A percentile compares a stretch with the other conserved stretches of the same genome.
Evolutionary conservation across 2,888 invertebrate genomes (phyloP).

Genomic region (Archaeoteleia sp.): DNA sequence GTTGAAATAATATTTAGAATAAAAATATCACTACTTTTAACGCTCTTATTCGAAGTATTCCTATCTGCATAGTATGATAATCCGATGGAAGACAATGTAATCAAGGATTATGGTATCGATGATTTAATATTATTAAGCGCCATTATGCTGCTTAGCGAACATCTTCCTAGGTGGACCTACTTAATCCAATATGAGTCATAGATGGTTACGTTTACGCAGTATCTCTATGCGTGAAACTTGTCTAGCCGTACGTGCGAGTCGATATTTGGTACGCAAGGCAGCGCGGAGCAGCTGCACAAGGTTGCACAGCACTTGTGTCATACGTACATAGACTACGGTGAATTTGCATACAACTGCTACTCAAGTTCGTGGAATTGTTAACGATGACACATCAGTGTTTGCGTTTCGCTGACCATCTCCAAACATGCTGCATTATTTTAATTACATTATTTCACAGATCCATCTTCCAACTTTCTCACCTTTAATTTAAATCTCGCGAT

Average conservation of each 20-base stretch:
- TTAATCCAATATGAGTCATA: constrained; percentile 3
- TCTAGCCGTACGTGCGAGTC: not conserved
- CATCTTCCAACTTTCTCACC: too few relatives aligned
- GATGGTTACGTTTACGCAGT: not conserved
- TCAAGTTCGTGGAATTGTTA: not conserved
- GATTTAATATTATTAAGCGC: constrained; percentile 3
- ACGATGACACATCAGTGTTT: too few relatives aligned
- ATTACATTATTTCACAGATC: too few relatives aligned
- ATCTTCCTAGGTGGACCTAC: constrained; percentile 8
- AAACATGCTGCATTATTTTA: too few relatives aligned
- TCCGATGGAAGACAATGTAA: too few relatives aligned
- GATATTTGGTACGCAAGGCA: constrained; percentile 4
- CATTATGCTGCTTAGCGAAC: constrained; percentile 6
- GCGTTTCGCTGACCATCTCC: too few relatives aligned
- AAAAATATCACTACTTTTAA: too few relatives aligned
- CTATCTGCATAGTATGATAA: too few relatives aligned
- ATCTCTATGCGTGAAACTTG: not conserved
- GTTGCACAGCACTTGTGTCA: constrained; percentile 2
- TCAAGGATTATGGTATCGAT: not conserved
- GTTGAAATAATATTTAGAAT: too few relatives aligned
- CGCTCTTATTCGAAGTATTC: too few relatives aligned
- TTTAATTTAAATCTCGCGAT: too few relatives aligned
- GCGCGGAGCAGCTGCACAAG: constrained; percentile 1
- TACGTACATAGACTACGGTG: not conserved
- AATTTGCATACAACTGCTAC: constrained; percentile 6